phyloP scores from a whole-genome alignment of 1,140 invertebrate genomes.

The Pomacea maculata region DNA sequence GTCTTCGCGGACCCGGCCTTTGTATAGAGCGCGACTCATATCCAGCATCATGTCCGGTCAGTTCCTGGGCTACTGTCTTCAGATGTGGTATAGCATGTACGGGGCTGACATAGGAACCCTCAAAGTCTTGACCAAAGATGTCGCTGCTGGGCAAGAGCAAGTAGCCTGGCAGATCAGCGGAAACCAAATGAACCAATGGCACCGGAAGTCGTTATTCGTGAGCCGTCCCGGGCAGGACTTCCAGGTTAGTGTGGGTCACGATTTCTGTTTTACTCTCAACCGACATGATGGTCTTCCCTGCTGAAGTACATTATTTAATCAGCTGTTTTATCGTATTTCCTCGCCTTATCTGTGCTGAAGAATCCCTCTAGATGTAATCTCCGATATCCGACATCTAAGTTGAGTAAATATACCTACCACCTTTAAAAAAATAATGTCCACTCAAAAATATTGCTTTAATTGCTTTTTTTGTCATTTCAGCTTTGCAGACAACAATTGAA shows the following conservation, averaged over 20 bases:
- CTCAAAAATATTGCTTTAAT: not conserved
- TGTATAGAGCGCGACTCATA: conserved; percentile 76
- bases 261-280: not conserved
- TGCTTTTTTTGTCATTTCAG: not conserved
- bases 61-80: conserved; percentile 33
- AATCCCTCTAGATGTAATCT: not conserved
- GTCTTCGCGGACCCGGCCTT: conserved; percentile 70
- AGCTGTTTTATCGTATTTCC: too few species aligned
- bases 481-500: not conserved
- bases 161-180: conserved; percentile 14
- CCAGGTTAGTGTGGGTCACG: conserved; percentile 8
- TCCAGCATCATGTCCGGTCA: conserved; percentile 23
- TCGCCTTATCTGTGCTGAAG: not conserved
- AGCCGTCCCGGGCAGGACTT: conserved; percentile 20
- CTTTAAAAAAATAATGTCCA: too few species aligned
- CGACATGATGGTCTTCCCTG: not conserved
- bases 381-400: too few species aligned
- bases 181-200: conserved; percentile 22
- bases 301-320: too few species aligned
- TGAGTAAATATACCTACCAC: too few species aligned
- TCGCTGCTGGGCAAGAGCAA: not conserved
- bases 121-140: conserved; percentile 23
- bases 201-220: conserved; percentile 18
- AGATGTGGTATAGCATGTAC: conserved; percentile 83
- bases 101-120: conserved; percentile 63